Base-by-base conservation (phyloP, 1,140 invertebrate species). In the Neuroterus valhalla region DNA sequence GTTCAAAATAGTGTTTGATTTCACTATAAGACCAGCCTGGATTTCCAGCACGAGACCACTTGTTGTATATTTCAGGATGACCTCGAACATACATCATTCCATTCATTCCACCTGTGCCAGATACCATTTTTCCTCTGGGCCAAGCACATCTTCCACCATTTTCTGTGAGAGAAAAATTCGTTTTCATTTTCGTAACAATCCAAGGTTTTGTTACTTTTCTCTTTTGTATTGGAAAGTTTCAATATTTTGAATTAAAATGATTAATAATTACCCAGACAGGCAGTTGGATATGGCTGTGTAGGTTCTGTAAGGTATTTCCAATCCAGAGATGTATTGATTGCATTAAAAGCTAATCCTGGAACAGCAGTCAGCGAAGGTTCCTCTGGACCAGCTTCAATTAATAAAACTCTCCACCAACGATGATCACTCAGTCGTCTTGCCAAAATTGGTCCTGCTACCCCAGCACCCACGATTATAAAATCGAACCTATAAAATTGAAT, bases 1-100 rank as follows among this genome's bases (percentile, higher is more conserved):
- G 85, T 50, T 89, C 88, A 76, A 91, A 91, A 68, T 90, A 91
- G 14, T 85, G 94, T n/a, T 95, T 85, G 0, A 97, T 91, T 69
- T 97, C 94, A 2, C 93, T 88, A 84, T 96, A 99, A 8, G 94
- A 94, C 98, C 98, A 99, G 2, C 96, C 96, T 2, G 87, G 85
- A 75, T 97, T 98, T 10, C 97, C 98, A 75, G 93, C 89, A 4
- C 88, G 88, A 6, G 90, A 92, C 94, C 94, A 96, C 46, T 91
- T 89, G 84, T 96, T 93, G 82, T 94, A 96, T 77, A 96, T 93
- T n/a, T 92, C 89, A 1, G 92, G 92, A 82, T 94, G 94, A 0
- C 95, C 95, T 66, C 95, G 90, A 23, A 92, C 93, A 80, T 96
- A 96, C 68, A 96, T 94, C 93, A 96, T 92, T 76, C 96, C 97